These are phyloP conservation scores for Eumerus sabulonum DNA, from an alignment of 2,888 invertebrate genomes.

Conservation along the genomic window DNA sequence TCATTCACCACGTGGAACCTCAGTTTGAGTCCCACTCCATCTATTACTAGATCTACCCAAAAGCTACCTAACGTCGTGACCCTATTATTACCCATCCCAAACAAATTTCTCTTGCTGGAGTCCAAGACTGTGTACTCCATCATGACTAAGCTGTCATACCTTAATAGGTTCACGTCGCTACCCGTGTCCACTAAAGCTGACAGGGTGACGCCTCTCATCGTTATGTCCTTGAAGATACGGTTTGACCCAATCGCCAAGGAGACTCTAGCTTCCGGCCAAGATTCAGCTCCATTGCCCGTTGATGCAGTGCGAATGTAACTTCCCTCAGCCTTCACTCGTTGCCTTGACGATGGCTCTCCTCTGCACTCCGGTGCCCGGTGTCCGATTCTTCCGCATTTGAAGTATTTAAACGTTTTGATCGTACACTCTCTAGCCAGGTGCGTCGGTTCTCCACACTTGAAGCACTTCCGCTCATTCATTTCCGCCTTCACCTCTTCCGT, in stretches of 20 bases:
- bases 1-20: conserved; percentile 9
- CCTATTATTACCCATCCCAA: conserved; percentile 7
- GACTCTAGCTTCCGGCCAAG: conserved; percentile 12
- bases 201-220: conserved; percentile 2
- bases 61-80: conserved; percentile 14
- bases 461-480: background rate
- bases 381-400: conserved; percentile 7
- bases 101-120: conserved; percentile 9
- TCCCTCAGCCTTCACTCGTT: background rate
- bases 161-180: conserved; percentile 27
- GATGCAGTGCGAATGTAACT: conserved; percentile 1
- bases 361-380: conserved; percentile 1
- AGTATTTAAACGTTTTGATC: conserved; percentile 9
- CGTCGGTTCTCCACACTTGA: conserved; percentile 1
- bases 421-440: conserved; percentile 2
- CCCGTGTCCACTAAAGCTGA: conserved; percentile 45
- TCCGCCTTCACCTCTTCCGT: background rate
- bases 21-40: conserved; percentile 1
- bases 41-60: conserved; percentile 2
- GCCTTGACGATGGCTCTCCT: no score
- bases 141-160: conserved; percentile 26
- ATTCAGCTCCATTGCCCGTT: background rate
- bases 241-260: conserved; percentile 7
- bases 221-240: conserved; percentile 1
- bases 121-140: conserved; percentile 8